These are phyloP conservation scores for Hyperoplus lanceolatus DNA, from an alignment of 2,797 vertebrate species.

Conservation along the genomic window DNA sequence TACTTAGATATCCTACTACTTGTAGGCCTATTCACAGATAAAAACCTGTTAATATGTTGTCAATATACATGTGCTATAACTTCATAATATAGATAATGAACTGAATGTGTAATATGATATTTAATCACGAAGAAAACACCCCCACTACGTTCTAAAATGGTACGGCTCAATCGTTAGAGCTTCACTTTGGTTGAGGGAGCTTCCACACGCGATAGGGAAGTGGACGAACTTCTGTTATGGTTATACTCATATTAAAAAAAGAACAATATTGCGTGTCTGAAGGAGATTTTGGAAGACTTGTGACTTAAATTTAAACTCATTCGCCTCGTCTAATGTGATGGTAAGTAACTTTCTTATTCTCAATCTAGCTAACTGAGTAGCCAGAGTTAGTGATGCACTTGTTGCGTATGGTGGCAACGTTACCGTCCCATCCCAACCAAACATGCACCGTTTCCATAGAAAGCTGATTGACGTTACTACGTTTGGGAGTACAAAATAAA, in stretches of 20 bases:
- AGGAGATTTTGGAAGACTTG: neutral
- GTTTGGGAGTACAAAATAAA: neutral
- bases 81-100: neutral
- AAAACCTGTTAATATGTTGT: rapidly evolving
- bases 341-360: conserved; percentile 52
- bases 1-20: rapidly evolving
- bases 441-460: neutral
- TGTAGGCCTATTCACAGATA: rapidly evolving
- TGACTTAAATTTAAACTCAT: neutral
- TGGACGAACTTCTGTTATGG: neutral
- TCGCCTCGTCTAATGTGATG: conserved; percentile 1
- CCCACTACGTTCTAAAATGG: conserved; percentile 41
- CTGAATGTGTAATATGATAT: rapidly evolving
- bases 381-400: conserved; percentile 57
- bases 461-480: neutral
- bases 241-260: neutral
- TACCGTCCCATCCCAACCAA: neutral
- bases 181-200: conserved; percentile 35
- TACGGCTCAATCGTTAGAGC: conserved; percentile 36
- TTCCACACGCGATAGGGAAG: conserved; percentile 20
- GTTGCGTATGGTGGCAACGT: conserved; percentile 45
- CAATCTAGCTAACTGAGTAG: neutral
- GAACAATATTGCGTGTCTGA: neutral
- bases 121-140: neutral
- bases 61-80: rapidly evolving